Percentiles rank a stretch among this genome's conserved stretches.
These are phyloP conservation scores for Betta splendens DNA, from an alignment of 2,797 vertebrate genomes.

Conservation along the genomic window DNA sequence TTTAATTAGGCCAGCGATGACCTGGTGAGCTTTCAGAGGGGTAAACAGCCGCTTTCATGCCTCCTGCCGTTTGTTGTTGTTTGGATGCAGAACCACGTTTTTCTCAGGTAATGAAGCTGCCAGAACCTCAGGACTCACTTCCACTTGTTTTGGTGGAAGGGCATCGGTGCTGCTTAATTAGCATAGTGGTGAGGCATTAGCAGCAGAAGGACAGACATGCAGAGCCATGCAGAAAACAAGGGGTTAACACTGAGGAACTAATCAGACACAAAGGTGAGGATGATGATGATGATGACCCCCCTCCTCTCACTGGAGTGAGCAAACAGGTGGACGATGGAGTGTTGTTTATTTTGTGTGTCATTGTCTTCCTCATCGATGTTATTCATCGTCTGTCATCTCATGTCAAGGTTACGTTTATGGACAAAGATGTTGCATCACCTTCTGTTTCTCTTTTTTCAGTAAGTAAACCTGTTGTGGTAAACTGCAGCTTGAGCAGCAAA, in stretches of 20 bases:
- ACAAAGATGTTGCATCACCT: slow-evolving; percentile 53
- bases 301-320: too few species aligned
- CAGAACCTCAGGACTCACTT: slow-evolving; percentile 34
- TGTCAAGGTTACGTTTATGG: too few species aligned
- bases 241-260: slow-evolving; percentile 24
- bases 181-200: slow-evolving; percentile 39
- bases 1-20: slow-evolving; percentile 78
- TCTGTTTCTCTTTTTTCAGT: slow-evolving; percentile 37
- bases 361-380: too few species aligned
- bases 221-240: slow-evolving; percentile 33
- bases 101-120: slow-evolving; percentile 47
- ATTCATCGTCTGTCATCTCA: too few species aligned
- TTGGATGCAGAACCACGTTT: slow-evolving; percentile 50
- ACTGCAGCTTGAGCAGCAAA: slow-evolving; percentile 60
- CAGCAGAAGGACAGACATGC: slow-evolving; percentile 34
- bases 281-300: too few species aligned
- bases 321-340: too few species aligned
- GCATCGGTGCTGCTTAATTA: slow-evolving; percentile 56
- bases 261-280: slow-evolving; percentile 28
- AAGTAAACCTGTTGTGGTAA: slow-evolving; percentile 39
- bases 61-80: slow-evolving; percentile 54
- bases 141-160: slow-evolving; percentile 29
- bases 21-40: slow-evolving; percentile 52
- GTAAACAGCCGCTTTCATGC: slow-evolving; percentile 64
- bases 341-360: too few species aligned